Base-by-base conservation (phyloP, 2,888 invertebrate species). In the Leuctra nigra region DNA sequence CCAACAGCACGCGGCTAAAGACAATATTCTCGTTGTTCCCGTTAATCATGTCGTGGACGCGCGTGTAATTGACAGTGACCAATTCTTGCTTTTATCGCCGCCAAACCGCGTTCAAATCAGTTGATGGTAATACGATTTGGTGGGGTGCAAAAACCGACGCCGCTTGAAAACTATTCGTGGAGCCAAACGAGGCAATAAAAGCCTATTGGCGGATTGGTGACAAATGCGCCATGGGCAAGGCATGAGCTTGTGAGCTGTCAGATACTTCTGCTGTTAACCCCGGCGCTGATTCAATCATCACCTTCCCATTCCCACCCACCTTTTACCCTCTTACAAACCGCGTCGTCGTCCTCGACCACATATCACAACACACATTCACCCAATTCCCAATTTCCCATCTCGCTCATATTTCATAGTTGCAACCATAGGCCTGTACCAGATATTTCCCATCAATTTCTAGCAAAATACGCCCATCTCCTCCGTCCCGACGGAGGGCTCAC, bases 341-440 rank as follows among this genome's bases (percentile, higher is more conserved):
- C 44, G 20, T 44, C 18, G 20, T 22, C 23, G 6, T 29, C 6
- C 29, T 11, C 44, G n/a, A 13, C 50, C 33, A 29, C 50, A 50
- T 18, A 50, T 50, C 50, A 29, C 50, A 50, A 50, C 50, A 50
- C 33, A 35, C 35, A 50, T 50, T 50, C 50, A 50, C 50, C 50
- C 50, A 50, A 50, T 35, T 50, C 50, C 50, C 50, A 35, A 50
- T 50, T 50, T 50, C 50, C 50, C 50, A 50, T 33, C 50, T 33
- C 33, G 50, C 20, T 50, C 50, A 29, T 50, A 50, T 35, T 50
- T 50, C 50, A 50, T 50, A 50, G 50, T 35, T 50, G 33, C 20
- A 35, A 20, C 50, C 9, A 11, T 16, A 16, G n/a, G n/a, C n/a
- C n/a, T n/a, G n/a, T n/a, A n/a, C n/a, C n/a, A 11, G 25, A 47